A percentile compares a stretch with the other conserved stretches of the same genome.
These are phyloP conservation scores for Microtus ochrogaster DNA, from an alignment of 2,113 vertebrate genomes.

Conservation along the genomic window DNA sequence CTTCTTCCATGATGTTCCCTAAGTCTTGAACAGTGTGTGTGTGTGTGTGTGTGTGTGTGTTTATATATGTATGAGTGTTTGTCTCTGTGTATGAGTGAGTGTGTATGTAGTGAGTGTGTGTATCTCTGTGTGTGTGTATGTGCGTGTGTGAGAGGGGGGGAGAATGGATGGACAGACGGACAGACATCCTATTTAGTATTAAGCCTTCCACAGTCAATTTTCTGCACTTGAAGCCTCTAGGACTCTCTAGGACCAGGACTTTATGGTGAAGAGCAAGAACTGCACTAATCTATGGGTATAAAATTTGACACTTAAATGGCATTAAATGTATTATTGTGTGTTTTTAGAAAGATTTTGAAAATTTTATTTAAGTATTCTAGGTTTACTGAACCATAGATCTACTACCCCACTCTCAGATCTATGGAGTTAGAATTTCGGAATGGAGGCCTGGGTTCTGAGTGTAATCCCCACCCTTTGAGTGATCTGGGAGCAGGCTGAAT, in stretches of 20 bases:
- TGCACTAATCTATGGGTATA: not conserved
- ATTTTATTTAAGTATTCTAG: not conserved
- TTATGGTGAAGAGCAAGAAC: not conserved
- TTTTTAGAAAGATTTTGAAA: slow-evolving; percentile 31
- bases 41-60: not conserved
- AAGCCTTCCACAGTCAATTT: not conserved
- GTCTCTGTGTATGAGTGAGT: not conserved
- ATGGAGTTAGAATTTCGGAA: not conserved
- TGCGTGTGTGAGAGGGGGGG: not conserved
- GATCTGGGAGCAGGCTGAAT: not conserved
- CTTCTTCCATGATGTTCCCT: not conserved
- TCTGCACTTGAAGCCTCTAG: not conserved
- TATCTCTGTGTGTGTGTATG: not conserved
- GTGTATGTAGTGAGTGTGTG: not conserved
- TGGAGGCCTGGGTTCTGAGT: not conserved
- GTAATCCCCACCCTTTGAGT: not conserved
- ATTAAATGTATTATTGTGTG: not conserved
- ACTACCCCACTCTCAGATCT: not conserved
- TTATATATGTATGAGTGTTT: too few species aligned
- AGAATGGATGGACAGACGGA: not conserved
- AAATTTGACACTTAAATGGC: not conserved
- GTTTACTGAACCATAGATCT: not conserved
- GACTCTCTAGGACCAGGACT: not conserved
- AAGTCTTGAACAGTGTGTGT: not conserved
- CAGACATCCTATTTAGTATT: not conserved